Evolutionary conservation across 2,888 invertebrate genomes (phyloP).

Genomic region (Frankliniella intonsa): DNA sequence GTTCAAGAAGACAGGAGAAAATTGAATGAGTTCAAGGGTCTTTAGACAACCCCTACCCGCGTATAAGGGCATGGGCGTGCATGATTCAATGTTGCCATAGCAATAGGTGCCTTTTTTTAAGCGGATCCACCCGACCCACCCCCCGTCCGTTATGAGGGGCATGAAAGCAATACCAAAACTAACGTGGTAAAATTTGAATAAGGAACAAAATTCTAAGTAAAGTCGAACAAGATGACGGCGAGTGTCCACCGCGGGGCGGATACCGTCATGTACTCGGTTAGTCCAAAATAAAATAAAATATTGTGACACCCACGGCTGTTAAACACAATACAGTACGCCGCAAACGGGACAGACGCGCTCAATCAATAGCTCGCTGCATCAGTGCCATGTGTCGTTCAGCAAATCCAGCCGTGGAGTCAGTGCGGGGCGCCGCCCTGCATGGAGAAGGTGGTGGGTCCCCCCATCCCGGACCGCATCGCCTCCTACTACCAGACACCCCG

Average conservation of each 20-base stretch:
- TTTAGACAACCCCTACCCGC: neutral
- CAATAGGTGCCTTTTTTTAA: neutral
- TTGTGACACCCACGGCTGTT: neutral
- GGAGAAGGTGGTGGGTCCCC: constrained; percentile 60
- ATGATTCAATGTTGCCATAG: neutral
- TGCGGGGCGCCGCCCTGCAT: constrained; percentile 58
- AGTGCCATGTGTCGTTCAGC: constrained; percentile 47
- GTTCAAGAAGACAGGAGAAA: neutral
- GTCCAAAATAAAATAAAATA: constrained; percentile 32
- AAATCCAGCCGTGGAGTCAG: constrained; percentile 74
- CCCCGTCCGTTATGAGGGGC: neutral
- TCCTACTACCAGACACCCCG: constrained; percentile 67
- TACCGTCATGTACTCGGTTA: constrained; percentile 46
- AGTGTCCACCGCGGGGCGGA: constrained; percentile 44
- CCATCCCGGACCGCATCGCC: constrained; percentile 60
- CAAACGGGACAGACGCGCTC: neutral
- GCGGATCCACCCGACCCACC: neutral
- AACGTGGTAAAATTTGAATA: constrained; percentile 20
- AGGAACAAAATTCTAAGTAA: neutral
- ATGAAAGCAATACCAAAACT: neutral
- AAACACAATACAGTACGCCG: neutral
- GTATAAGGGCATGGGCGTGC: neutral
- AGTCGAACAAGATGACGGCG: constrained; percentile 3
- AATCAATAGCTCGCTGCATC: no score
- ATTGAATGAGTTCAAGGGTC: no score